Evolutionary conservation across 2,113 vertebrate species (phyloP).

Genomic region (Platichthys flesus): DNA sequence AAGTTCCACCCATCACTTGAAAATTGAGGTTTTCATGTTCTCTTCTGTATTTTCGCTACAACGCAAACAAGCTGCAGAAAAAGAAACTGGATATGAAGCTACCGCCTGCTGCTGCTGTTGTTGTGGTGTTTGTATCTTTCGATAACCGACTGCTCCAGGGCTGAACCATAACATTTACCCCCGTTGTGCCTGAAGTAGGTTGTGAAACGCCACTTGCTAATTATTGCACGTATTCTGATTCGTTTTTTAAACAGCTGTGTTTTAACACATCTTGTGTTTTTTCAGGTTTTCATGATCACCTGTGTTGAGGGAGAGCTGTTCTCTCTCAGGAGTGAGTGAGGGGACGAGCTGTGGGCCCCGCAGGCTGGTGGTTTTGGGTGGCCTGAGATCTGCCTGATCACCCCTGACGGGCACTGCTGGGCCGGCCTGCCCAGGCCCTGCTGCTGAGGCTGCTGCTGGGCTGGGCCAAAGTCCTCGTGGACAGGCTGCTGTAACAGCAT

Average conservation of each 20-base stretch:
- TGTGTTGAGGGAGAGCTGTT: constrained; percentile 74
- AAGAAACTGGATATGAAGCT: not conserved
- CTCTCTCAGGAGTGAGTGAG: constrained; percentile 77
- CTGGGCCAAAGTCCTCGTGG: constrained; percentile 63
- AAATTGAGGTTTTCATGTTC: too few relatives aligned
- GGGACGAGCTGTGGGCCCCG: constrained; percentile 57
- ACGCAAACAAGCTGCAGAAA: not conserved
- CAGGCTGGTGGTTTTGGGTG: constrained; percentile 76
- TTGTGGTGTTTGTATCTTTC: not conserved
- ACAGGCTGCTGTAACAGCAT: constrained; percentile 85
- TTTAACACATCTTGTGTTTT: not conserved
- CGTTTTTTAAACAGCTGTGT: not conserved
- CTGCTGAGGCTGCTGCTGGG: constrained; percentile 51
- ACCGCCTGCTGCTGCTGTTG: not conserved
- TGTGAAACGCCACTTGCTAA: not conserved
- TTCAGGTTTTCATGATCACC: constrained; percentile 57
- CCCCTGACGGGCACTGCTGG: constrained; percentile 64
- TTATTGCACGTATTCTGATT: not conserved
- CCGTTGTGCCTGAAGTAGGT: not conserved
- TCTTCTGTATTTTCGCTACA: too few relatives aligned
- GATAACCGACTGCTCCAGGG: not conserved
- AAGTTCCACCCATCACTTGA: too few relatives aligned
- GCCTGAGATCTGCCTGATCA: constrained; percentile 66
- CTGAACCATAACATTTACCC: not conserved
- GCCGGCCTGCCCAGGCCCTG: constrained; percentile 69